Evolutionary conservation across 2,888 invertebrate genomes (phyloP), one percentile per base, ranked within the genome.

Genomic region (Aporophyla nigra): DNA sequence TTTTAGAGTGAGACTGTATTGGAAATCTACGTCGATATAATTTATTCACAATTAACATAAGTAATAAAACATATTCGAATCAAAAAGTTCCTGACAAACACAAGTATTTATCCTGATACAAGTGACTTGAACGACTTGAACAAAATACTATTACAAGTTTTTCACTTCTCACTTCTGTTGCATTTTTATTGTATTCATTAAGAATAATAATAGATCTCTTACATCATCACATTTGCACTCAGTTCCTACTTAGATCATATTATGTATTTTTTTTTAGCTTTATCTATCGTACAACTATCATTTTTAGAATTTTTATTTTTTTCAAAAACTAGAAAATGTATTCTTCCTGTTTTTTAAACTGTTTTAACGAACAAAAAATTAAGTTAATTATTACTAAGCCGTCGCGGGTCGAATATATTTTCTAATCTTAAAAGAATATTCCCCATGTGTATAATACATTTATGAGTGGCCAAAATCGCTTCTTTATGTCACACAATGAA

Each of bases 241-340:
- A 96, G 96, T 96, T 96, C 96, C 96, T 96, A 96, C 92, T 95
- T 96, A 96, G 95, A 90, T 95, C 94, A 93, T 95, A 93, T 92
- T 90, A 93, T 91, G 87, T 91, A 90, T 92, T 92, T 91, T 74
- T n/a, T 73, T 93, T 94, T 94, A 96, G 95, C 91, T 93, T 93
- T 94, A 95, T 92, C 92, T 93, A 84, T 91, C 82, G 83, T 91
- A 91, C 90, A 90, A 87, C 83, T 87, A 82, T 82, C 80, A 83
- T 83, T 87, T 84, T 84, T 85, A 80, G 87, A 78, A 78, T 78
- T 80, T 72, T 83, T 85, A 21, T n/a, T 86, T 86, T 85, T 75
- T 82, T 71, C 12, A 76, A 74, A 79, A 80, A 73, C 67, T 88
- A 91, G 94, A 94, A 95, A 95, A 95, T 94, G 89, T 94, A 88